phyloP scores from a whole-genome alignment of 2,113 vertebrate genomes.

The Misgurnus mizolepis region DNA sequence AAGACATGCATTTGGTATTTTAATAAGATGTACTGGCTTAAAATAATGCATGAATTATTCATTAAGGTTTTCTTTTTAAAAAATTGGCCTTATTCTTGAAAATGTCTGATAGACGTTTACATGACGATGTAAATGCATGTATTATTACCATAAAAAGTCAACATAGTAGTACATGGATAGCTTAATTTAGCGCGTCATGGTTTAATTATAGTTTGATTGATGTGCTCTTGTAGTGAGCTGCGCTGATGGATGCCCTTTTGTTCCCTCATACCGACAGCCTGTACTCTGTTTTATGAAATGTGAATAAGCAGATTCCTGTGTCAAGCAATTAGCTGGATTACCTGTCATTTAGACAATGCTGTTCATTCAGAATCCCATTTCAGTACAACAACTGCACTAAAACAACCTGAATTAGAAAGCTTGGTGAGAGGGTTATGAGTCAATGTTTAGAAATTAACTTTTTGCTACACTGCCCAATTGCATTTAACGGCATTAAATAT shows the following conservation, averaged over 20 bases:
- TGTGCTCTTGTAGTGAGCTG: slow-evolving; percentile 24
- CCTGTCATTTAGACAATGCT: slow-evolving; percentile 18
- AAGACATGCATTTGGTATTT: slow-evolving; percentile 19
- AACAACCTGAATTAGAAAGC: not conserved
- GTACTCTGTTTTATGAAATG: slow-evolving; percentile 13
- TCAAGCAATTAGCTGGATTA: slow-evolving; percentile 36
- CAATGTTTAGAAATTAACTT: not conserved
- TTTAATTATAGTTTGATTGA: slow-evolving; percentile 41
- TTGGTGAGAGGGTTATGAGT: not conserved
- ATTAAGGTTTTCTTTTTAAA: slow-evolving; percentile 6
- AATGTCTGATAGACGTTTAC: not conserved
- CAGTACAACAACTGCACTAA: not conserved
- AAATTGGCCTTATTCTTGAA: not conserved
- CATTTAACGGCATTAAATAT: too few relatives aligned
- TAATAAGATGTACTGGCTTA: slow-evolving; percentile 1
- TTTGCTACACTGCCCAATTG: too few relatives aligned
- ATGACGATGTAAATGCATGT: slow-evolving; percentile 9
- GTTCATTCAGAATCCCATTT: not conserved
- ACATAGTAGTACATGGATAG: not conserved
- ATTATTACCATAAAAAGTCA: slow-evolving; percentile 19
- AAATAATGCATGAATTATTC: slow-evolving; percentile 19
- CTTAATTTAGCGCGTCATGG: not conserved
- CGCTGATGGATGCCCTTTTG: slow-evolving; percentile 27
- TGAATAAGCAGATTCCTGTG: slow-evolving; percentile 20
- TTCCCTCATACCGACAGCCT: slow-evolving; percentile 13